phyloP scores from a whole-genome alignment of 2,797 vertebrate species.

The Notolepis coatsorum region DNA sequence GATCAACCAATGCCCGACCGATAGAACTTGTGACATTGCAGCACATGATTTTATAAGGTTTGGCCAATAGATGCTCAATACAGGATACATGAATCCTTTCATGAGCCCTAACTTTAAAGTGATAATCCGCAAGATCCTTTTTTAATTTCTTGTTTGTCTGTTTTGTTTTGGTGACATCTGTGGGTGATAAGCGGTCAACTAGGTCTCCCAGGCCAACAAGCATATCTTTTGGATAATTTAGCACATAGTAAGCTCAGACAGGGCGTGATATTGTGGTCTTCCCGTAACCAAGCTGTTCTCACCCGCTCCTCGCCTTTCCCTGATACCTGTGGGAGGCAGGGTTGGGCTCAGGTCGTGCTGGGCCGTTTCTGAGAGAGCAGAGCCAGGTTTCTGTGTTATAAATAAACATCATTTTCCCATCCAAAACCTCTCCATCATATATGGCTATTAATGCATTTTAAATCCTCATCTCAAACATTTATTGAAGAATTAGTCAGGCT shows the following conservation, averaged over 20 bases:
- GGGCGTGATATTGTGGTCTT: neutral
- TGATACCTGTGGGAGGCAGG: slow-evolving; percentile 20
- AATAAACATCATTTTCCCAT: slow-evolving; percentile 36
- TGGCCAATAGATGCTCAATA: too few species aligned
- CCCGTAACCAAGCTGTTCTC: neutral
- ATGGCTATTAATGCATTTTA: neutral
- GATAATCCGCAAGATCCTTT: too few species aligned
- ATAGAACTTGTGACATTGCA: too few species aligned
- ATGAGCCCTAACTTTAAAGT: too few species aligned
- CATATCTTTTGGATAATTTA: neutral
- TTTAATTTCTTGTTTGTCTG: neutral
- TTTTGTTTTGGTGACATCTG: neutral
- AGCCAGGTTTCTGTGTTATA: slow-evolving; percentile 38
- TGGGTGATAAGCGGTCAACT: neutral
- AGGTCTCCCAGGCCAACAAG: neutral
- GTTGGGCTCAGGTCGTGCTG: neutral
- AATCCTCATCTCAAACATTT: neutral
- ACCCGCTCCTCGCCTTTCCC: neutral
- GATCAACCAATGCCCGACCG: too few species aligned
- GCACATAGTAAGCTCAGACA: neutral
- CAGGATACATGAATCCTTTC: too few species aligned
- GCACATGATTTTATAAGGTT: too few species aligned
- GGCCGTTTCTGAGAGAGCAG: neutral
- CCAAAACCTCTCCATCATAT: slow-evolving; percentile 18
- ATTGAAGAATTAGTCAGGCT: too few species aligned